Percentiles rank a stretch among this genome's conserved stretches.
Conservation (phyloP, 2,113 vertebrate genomes). For the Megaceryle maxima region DNA sequence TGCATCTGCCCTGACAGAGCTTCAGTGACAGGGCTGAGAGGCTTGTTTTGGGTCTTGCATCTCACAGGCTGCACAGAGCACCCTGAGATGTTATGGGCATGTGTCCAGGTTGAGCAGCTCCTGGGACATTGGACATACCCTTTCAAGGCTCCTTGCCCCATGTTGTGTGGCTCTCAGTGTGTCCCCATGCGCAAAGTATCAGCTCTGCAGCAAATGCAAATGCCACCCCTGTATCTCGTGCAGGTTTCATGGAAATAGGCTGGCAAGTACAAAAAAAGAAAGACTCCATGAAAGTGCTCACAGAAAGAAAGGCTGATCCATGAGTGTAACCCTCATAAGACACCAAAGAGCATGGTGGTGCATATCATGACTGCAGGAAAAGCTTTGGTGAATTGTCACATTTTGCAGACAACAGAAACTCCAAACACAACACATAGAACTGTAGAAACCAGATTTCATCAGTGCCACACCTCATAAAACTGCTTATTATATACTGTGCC, state of each 20-base stretch:
- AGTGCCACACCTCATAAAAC: neutral
- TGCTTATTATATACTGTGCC: neutral
- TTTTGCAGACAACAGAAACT: neutral
- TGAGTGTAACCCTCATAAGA: neutral
- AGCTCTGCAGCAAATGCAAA: neutral
- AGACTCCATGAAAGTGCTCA: neutral
- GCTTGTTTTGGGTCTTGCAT: neutral
- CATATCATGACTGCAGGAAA: neutral
- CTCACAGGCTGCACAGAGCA: neutral
- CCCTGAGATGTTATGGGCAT: rapidly evolving
- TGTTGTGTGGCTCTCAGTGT: rapidly evolving
- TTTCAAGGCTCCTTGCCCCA: neutral
- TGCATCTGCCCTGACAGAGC: rapidly evolving
- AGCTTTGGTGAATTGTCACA: neutral
- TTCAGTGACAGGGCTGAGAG: neutral
- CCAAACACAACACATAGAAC: neutral
- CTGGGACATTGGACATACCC: neutral
- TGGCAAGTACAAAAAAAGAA: neutral
- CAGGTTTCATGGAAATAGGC: neutral
- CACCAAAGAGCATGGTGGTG: rapidly evolving
- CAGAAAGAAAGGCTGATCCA: neutral
- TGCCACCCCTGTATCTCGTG: rapidly evolving
- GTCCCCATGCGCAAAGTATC: neutral
- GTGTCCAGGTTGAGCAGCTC: neutral
- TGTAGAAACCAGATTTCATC: neutral